Conservation (phyloP, 2,113 vertebrate species). For the Ranitomeya variabilis region DNA sequence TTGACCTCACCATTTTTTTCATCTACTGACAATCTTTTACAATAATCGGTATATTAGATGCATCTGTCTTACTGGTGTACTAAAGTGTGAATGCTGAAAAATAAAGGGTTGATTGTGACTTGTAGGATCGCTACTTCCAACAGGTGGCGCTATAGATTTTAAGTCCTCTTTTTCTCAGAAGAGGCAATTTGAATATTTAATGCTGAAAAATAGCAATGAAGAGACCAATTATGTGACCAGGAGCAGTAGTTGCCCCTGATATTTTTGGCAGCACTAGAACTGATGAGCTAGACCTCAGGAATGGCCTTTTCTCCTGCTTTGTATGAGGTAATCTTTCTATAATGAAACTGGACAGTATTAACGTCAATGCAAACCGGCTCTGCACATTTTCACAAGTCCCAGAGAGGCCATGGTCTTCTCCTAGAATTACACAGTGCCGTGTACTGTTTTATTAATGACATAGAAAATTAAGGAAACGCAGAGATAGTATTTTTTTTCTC, state of each 20-base stretch:
- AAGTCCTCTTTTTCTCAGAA: too few species aligned
- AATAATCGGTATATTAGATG: too few species aligned
- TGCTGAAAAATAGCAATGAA: neutral
- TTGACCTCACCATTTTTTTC: too few species aligned
- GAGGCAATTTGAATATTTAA: too few species aligned
- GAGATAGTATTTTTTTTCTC: neutral
- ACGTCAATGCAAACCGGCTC: neutral
- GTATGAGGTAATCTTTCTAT: neutral
- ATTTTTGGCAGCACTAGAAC: neutral
- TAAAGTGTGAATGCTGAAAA: neutral
- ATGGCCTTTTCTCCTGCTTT: neutral
- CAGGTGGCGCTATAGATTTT: too few species aligned
- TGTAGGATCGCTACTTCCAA: too few species aligned
- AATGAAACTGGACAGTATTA: neutral
- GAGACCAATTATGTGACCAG: too few species aligned
- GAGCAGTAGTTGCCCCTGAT: neutral
- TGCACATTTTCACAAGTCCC: neutral
- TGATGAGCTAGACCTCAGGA: neutral
- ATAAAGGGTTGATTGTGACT: too few species aligned
- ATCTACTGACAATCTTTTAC: too few species aligned
- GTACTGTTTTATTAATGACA: neutral
- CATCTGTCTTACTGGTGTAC: too few species aligned
- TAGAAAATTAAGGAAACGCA: neutral
- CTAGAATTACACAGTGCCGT: neutral
- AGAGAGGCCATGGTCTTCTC: neutral